A percentile compares a stretch with the other conserved stretches of the same genome.
phyloP scores from a whole-genome alignment of 2,113 vertebrate genomes.

The Orycteropus afer region DNA sequence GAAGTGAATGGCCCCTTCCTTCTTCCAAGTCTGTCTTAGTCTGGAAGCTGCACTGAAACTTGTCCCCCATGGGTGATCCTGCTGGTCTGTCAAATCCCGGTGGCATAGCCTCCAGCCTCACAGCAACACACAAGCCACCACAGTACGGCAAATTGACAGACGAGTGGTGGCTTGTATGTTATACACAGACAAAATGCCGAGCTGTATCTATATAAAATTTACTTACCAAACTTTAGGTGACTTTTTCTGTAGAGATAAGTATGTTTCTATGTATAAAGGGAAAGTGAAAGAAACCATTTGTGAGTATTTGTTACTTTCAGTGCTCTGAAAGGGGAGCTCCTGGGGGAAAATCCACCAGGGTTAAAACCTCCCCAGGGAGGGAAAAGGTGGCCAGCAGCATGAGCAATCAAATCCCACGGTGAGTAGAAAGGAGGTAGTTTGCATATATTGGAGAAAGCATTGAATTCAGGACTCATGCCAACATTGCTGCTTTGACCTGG shows the following conservation, averaged over 20 bases:
- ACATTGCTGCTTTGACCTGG: neutral
- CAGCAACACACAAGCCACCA: too few relatives aligned
- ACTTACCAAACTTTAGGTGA: neutral
- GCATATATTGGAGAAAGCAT: neutral
- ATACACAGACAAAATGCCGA: neutral
- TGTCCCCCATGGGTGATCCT: too few relatives aligned
- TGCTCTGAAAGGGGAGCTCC: neutral
- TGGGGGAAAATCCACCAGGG: neutral
- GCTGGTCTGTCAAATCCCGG: too few relatives aligned
- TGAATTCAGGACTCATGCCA: neutral
- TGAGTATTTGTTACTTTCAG: neutral
- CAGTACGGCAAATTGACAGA: too few relatives aligned
- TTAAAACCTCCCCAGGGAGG: neutral
- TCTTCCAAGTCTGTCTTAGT: too few relatives aligned
- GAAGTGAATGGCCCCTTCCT: too few relatives aligned
- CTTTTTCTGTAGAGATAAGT: neutral
- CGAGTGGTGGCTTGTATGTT: too few relatives aligned
- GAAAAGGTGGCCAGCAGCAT: neutral
- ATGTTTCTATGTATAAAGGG: neutral
- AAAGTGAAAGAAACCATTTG: neutral
- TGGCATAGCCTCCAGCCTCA: too few relatives aligned
- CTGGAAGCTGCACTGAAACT: too few relatives aligned
- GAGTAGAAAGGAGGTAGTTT: neutral
- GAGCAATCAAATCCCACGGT: neutral
- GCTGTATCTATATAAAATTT: neutral